Evolutionary conservation across 2,113 vertebrate genomes (phyloP), one percentile per base, ranked within the genome.

Genomic region (Sander lucioperca): DNA sequence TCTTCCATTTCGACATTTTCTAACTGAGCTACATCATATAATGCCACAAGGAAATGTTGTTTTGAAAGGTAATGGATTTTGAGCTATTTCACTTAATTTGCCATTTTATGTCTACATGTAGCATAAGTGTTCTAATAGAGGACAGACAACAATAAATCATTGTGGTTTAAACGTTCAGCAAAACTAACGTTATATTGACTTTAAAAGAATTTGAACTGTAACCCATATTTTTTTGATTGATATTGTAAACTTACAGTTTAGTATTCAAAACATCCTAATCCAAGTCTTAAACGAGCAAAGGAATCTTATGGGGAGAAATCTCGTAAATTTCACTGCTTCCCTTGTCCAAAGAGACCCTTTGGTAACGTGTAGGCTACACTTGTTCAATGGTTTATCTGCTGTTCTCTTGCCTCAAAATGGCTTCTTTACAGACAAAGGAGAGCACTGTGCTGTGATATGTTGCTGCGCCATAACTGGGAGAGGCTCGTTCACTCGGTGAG

Each of bases 381-480:
- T 85, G 89, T 54, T 89, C 92, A 93, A 84, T 91, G 94, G 92
- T 90, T 91, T 94, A 88, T 94, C 87, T 92, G 90, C 90, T 92
- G 88, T 88, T 86, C 89, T 93, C 89, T n/a, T 75, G 70, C 91
- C 91, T 95, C 95, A 96, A 96, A 95, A 96, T 96, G 95, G 95
- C 95, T 95, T 90, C 94, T 94, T 79, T 82, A 76, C 92, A 93
- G 91, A 95, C 93, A 94, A 93, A 95, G 93, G 87, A 87, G 84
- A 86, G 85, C 89, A 83, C 76, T 90, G 91, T 93, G 91, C 84
- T 91, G 90, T 84, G 65, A 91, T 91, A 92, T 78, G 87, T 64
- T 89, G 85, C 93, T 94, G 93, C 95, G 94, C 95, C 95, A 96
- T 94, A 89, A 92, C 91, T 94, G 94, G 92, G 94, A 93, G 94